Evolutionary conservation across 2,888 invertebrate genomes (phyloP), one percentile per base, ranked within the genome.

Genomic region (Lydus trimaculatus): DNA sequence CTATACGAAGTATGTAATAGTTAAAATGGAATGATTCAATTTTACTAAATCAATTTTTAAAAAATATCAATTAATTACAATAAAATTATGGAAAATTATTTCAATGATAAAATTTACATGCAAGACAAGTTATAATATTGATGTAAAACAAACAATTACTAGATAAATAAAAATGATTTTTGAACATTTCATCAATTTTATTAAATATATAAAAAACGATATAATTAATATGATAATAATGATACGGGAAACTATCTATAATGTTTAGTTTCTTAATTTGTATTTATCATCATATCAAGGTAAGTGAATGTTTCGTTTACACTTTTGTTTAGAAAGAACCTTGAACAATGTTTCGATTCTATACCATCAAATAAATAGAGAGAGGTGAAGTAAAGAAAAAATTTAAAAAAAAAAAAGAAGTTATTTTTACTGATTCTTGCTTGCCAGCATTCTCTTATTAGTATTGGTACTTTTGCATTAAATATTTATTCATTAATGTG

Each of bases 281-380:
- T 73, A 66, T 71, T 74, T 76, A 78, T 77, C 72, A 77, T 77
- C 77, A 75, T 76, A 77, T 76, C 78, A 79, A 79, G 79, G 79
- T 77, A 73, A 78, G 79, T 78, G 78, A 78, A 79, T 79, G 79
- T 78, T 76, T 75, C 65, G 76, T 76, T 77, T 75, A 76, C 71
- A 78, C 77, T 78, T 79, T 77, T 74, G 74, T 78, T 78, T 77
- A 77, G 78, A 79, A 78, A 79, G 78, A 75, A 79, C 79, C 79
- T 79, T 79, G 79, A 78, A 72, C 67, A 70, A 65, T 73, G 76
- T 76, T 76, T 77, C 76, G 75, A 76, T 76, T 73, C 73, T 75
- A 76, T 76, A 77, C 75, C 72, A 72, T 70, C 72, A 72, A 72
- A 52, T 52, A 25, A n/a, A n/a, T n/a, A n/a, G n/a, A n/a, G 56